A percentile compares a stretch with the other conserved stretches of the same genome.
Conservation (phyloP, 1,140 invertebrate species). For the Eumeta japonica region DNA sequence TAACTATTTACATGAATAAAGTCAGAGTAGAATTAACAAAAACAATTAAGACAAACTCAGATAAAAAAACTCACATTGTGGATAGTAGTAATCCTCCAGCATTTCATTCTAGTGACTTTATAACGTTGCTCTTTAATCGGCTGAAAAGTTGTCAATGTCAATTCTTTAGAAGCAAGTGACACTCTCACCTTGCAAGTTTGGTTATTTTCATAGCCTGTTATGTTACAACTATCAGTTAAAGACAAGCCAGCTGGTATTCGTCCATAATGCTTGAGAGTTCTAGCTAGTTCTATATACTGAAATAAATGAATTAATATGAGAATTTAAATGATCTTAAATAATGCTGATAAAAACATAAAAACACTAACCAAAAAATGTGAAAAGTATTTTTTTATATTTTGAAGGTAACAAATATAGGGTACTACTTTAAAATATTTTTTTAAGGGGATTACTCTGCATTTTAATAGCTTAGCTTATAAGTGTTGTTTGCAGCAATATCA, state of each 20-base stretch:
- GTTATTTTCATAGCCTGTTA: slow-evolving; percentile 12
- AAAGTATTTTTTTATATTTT: no score
- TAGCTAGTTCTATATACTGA: slow-evolving; percentile 80
- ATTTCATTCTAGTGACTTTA: slow-evolving; percentile 92
- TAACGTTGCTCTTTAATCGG: slow-evolving; percentile 79
- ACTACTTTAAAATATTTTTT: no score
- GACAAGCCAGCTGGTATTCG: slow-evolving; percentile 75
- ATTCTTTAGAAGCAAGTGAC: slow-evolving; percentile 33
- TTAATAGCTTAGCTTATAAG: no score
- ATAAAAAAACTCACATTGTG: slow-evolving; percentile 79
- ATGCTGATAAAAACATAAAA: no score
- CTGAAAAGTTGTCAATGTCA: slow-evolving; percentile 29
- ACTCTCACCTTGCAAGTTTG: slow-evolving; percentile 24
- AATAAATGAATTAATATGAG: slow-evolving; percentile 24
- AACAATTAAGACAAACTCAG: no score
- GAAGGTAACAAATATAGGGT: no score
- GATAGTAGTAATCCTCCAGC: slow-evolving; percentile 91
- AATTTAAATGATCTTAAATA: no score
- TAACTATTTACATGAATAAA: no score
- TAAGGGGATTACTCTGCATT: no score
- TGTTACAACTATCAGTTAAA: slow-evolving; percentile 30
- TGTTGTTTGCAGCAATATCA: no score
- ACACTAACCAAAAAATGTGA: no score
- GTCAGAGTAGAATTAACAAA: no score
- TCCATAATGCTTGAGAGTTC: slow-evolving; percentile 84